Evolutionary conservation across 2,888 invertebrate species (phyloP), one percentile per base, ranked within the genome.

Genomic region (Petrolisthes cinctipes): DNA sequence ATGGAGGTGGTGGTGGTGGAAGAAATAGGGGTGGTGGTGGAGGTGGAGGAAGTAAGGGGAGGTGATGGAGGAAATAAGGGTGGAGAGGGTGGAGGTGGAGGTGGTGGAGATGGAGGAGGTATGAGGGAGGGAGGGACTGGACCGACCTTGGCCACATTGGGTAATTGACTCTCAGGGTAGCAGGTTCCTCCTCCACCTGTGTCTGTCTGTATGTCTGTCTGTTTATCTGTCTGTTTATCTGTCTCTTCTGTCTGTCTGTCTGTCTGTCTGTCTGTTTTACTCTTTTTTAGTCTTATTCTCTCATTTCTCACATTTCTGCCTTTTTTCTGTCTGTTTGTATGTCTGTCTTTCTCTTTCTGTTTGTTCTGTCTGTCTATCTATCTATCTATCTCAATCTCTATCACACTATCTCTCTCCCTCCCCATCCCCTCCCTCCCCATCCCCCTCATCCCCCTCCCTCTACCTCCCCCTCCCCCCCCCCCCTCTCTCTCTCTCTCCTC

Each of bases 131-230:
- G 54, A 54, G 14, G 54, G 7, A 11, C 53, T 78, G 78, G 17
- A 23, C 7, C 17, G 80, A 57, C 80, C 80, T 80, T 80, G 80
- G 80, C 80, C 80, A 80, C 80, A 53, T 11, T 56, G 57, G 80
- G 80, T 80, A 80, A 80, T 80, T 57, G 80, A 57, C 56, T 80
- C 80, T 23, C 57, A 17, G 23, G 80, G n/a, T 80, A 61, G 80
- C 54, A 80, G 23, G 23, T 80, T 57, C 80, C 23, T 20, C 54
- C 54, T 37, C 37, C 37, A 37, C 37, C 37, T 53, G 53, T 78
- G 78, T 78, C 56, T 78, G 54, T 78, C n/a, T n/a, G 4, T 11
- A 4, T 1, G 11, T 37, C 1, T 14, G 53, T 76, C 14, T 14
- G 4, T 53, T 71, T 23, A 14, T 1, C 20, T 71, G 20, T 17